Evolutionary conservation across 2,113 vertebrate genomes (phyloP), one percentile per base, ranked within the genome.

Genomic region (Cygnus atratus): DNA sequence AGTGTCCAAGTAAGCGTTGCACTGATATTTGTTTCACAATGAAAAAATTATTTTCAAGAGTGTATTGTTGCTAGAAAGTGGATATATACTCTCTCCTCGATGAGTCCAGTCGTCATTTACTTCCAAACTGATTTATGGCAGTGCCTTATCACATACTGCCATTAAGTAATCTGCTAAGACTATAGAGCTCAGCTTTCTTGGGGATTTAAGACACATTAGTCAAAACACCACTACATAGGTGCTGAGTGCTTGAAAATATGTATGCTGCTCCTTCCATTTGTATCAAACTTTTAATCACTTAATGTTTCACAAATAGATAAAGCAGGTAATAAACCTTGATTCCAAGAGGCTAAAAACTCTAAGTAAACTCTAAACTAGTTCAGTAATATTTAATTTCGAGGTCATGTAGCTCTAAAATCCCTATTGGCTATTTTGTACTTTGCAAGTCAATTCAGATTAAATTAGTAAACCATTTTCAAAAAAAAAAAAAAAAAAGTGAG

Each of bases 1-100:
- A 91, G 66, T 93, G 88, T 91, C 90, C 68, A 94, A 85, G 83
- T 90, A 97, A 97, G 90, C 95, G 92, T 92, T 97, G 80, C 78
- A 59, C 48, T 81, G 87, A 88, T 58, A 94, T 88, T 94, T 95
- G 74, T 82, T 57, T 95, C 80, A 95, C 55, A 85, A 67, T 80
- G 70, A 84, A 96, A 90, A 95, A 95, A 93, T 85, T 55, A 44
- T 90, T 92, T 96, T 95, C 80, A 91, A 79, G 87, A 73, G 91
- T 7, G 3, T 57, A 22, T 12, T 87, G 29, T 31, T 84, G 26
- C 59, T 74, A 71, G 67, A 73, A 88, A 85, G 52, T 50, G 48
- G 19, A 24, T 84, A 48, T 41, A 54, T 83, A 29, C 33, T 65
- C 54, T 84, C 84, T 61, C 33, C 54, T 78, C 52, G 50, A 89